phyloP scores from a whole-genome alignment of 2,797 vertebrate species.

The Tarsius wallacei region DNA sequence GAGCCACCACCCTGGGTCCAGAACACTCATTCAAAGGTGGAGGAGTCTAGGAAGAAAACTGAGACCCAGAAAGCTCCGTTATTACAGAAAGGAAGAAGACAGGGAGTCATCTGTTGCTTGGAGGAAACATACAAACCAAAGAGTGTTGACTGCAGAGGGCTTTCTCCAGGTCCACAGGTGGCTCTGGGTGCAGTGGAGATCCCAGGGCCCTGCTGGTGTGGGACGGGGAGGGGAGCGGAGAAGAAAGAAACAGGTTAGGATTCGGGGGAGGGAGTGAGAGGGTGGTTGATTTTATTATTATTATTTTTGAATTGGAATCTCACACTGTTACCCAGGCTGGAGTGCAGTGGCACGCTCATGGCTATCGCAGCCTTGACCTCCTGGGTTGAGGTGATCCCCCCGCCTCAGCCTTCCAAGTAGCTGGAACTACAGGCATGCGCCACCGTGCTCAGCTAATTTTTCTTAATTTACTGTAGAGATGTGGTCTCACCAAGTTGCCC shows the following conservation, averaged over 20 bases:
- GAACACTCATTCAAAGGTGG: neutral
- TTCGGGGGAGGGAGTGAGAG: neutral
- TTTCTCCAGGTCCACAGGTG: neutral
- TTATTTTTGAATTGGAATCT: no score
- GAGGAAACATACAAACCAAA: neutral
- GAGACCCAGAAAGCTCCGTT: neutral
- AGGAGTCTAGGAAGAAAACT: neutral
- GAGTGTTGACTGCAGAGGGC: neutral
- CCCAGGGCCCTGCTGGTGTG: neutral
- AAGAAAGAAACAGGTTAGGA: neutral
- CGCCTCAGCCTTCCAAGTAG: no score
- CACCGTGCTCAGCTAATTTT: no score
- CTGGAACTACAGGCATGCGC: no score
- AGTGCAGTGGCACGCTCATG: no score
- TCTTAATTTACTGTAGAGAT: no score
- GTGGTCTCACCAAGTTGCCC: no score
- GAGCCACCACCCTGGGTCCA: no score
- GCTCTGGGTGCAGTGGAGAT: neutral
- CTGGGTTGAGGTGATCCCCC: no score
- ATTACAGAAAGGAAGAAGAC: neutral
- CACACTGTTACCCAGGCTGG: no score
- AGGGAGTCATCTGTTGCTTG: rapidly evolving
- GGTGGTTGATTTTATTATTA: no score
- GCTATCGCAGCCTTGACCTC: no score
- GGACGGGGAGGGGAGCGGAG: neutral